Percentiles rank a stretch among this genome's conserved stretches.
phyloP scores from a whole-genome alignment of 2,797 vertebrate genomes.

The Clamator glandarius region DNA sequence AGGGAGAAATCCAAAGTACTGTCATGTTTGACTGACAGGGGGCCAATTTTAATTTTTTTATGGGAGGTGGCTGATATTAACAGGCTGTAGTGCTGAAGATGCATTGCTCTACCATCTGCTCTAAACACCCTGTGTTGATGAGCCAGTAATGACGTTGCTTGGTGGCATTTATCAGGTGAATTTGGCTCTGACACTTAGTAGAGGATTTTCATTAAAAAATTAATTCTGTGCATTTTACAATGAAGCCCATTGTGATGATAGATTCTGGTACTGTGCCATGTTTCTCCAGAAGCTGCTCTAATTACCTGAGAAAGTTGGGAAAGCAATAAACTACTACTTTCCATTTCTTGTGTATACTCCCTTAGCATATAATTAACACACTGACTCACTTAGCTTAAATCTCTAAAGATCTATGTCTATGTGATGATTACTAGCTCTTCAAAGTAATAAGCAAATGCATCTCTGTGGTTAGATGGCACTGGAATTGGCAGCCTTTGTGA shows the following conservation, averaged over 20 bases:
- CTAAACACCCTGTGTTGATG: conserved; percentile 72
- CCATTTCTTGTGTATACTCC: conserved; percentile 71
- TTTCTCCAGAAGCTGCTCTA: conserved; percentile 72
- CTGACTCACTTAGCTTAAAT: conserved; percentile 72
- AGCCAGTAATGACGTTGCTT: conserved; percentile 77
- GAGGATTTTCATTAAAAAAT: conserved; percentile 80
- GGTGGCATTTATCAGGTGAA: conserved; percentile 78
- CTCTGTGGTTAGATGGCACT: neutral
- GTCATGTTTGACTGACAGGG: conserved; percentile 85
- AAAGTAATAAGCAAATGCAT: conserved; percentile 57
- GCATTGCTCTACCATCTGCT: conserved; percentile 74
- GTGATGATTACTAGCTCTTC: conserved; percentile 66
- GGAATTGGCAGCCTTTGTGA: neutral
- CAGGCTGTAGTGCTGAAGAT: conserved; percentile 69
- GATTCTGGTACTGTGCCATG: conserved; percentile 75
- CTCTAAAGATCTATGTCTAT: conserved; percentile 61
- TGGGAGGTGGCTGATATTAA: conserved; percentile 78
- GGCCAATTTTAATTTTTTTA: conserved; percentile 82
- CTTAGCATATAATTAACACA: conserved; percentile 77
- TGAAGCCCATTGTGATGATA: conserved; percentile 73
- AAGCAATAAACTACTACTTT: conserved; percentile 77
- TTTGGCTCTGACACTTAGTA: conserved; percentile 64
- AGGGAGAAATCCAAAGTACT: conserved; percentile 82
- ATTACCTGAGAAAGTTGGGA: conserved; percentile 79
- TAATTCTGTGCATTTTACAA: conserved; percentile 74